A percentile compares a stretch with the other conserved stretches of the same genome.
Evolutionary conservation across 2,888 invertebrate species (phyloP).

Genomic region (Psylliodes chrysocephalus): DNA sequence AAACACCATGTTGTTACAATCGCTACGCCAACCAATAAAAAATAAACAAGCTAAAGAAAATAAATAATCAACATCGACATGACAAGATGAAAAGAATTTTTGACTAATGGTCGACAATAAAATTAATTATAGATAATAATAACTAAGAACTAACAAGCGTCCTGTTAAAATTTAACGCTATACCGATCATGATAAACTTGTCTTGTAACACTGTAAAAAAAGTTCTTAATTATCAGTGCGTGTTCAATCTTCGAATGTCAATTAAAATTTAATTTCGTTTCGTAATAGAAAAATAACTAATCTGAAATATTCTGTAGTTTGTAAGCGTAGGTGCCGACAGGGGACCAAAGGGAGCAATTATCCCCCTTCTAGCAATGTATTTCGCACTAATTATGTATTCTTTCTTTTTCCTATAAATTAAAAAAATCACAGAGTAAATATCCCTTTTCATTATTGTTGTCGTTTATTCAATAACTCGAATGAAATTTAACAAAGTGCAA

Average conservation of each 20-base stretch:
- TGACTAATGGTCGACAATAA: conserved; percentile 9
- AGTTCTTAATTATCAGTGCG: conserved; percentile 8
- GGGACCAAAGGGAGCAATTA: too few relatives aligned
- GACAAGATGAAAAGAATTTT: neutral
- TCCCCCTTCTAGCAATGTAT: too few relatives aligned
- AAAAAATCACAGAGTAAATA: too few relatives aligned
- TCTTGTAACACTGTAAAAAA: neutral
- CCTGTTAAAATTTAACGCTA: conserved; percentile 5
- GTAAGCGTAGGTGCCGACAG: too few relatives aligned
- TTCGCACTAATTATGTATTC: too few relatives aligned
- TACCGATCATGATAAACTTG: conserved; percentile 10
- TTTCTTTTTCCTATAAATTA: too few relatives aligned
- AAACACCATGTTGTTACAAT: too few relatives aligned
- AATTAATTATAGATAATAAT: conserved; percentile 7
- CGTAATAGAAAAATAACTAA: neutral
- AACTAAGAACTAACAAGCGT: neutral
- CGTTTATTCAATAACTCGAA: too few relatives aligned
- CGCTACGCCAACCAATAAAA: too few relatives aligned
- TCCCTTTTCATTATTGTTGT: too few relatives aligned
- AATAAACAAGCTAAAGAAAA: too few relatives aligned
- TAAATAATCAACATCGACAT: neutral
- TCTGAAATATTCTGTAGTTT: neutral
- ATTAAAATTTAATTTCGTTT: neutral
- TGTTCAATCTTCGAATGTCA: conserved; percentile 9
- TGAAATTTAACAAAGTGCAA: too few relatives aligned